Conservation (phyloP, 2,113 vertebrate species). For the Psettodes erumei region DNA sequence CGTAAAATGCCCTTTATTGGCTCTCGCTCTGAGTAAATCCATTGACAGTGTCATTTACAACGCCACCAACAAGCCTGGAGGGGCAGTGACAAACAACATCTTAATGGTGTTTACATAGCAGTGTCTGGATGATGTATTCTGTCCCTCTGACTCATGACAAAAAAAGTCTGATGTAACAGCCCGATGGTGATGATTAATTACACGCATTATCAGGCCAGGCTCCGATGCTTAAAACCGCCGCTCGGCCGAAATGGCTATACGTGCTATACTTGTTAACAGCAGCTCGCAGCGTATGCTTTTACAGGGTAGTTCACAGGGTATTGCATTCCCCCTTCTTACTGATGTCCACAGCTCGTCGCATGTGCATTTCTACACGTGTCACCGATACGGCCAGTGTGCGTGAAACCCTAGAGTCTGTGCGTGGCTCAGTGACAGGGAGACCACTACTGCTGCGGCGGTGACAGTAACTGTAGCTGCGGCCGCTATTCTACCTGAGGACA, state of each 20-base stretch:
- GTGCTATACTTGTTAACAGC: not conserved
- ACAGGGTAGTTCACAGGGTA: not conserved
- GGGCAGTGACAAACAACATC: constrained; percentile 59
- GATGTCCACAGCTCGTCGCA: constrained; percentile 3
- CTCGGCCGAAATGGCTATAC: not conserved
- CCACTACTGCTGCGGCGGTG: not conserved
- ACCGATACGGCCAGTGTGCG: not conserved
- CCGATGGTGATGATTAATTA: constrained; percentile 58
- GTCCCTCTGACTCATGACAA: constrained; percentile 65
- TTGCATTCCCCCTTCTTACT: constrained; percentile 32
- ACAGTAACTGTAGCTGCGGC: constrained; percentile 41
- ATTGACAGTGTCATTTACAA: constrained; percentile 45
- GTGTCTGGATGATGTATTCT: constrained; percentile 64
- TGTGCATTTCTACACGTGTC: constrained; percentile 21
- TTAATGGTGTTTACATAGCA: constrained; percentile 71
- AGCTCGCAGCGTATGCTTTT: not conserved
- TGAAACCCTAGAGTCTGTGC: constrained; percentile 36
- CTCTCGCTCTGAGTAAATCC: constrained; percentile 7
- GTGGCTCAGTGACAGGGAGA: constrained; percentile 15
- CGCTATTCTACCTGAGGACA: constrained; percentile 37
- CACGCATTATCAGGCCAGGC: constrained; percentile 39
- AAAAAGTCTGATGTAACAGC: constrained; percentile 54
- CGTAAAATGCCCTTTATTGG: constrained; percentile 17
- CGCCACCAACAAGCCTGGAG: constrained; percentile 41
- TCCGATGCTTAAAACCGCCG: constrained; percentile 10